Percentiles rank a stretch among this genome's conserved stretches.
phyloP scores from a whole-genome alignment of 2,797 vertebrate species.

The Garrulus glandarius region DNA sequence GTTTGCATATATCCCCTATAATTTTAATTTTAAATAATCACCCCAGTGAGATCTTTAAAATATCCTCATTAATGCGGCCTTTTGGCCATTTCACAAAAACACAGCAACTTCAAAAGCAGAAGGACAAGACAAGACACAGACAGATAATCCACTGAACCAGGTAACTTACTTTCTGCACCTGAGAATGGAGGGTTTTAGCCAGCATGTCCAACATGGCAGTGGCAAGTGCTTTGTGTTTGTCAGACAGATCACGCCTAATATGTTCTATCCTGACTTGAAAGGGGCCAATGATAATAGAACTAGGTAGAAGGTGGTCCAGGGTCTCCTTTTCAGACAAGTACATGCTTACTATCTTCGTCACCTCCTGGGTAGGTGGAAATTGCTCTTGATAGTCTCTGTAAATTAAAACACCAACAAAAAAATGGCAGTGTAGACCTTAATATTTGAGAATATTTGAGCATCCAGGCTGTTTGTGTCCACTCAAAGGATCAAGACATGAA shows the following conservation, averaged over 20 bases:
- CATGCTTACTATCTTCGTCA: conserved; percentile 77
- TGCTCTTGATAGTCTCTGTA: conserved; percentile 74
- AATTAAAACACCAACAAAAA: not conserved
- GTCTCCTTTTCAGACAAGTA: conserved; percentile 81
- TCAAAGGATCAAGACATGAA: not conserved
- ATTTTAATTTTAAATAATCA: not conserved
- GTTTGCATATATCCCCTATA: not conserved
- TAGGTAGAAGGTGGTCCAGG: conserved; percentile 79
- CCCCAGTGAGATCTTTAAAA: not conserved
- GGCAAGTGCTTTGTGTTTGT: conserved; percentile 81
- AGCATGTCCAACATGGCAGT: conserved; percentile 79
- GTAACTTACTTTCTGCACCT: conserved; percentile 81
- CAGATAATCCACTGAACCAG: not conserved
- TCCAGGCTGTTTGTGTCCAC: not conserved
- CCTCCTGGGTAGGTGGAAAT: conserved; percentile 75
- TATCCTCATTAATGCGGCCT: not conserved
- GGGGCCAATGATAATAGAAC: conserved; percentile 85
- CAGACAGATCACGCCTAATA: conserved; percentile 79
- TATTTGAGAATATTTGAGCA: not conserved
- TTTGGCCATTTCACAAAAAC: not conserved
- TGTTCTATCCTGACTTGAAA: conserved; percentile 80
- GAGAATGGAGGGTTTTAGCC: conserved; percentile 78
- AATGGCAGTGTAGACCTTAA: not conserved
- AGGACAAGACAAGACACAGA: not conserved
- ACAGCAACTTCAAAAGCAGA: not conserved